Conservation (phyloP, 2,113 vertebrate genomes). For the Ceyx cyanopectus region DNA sequence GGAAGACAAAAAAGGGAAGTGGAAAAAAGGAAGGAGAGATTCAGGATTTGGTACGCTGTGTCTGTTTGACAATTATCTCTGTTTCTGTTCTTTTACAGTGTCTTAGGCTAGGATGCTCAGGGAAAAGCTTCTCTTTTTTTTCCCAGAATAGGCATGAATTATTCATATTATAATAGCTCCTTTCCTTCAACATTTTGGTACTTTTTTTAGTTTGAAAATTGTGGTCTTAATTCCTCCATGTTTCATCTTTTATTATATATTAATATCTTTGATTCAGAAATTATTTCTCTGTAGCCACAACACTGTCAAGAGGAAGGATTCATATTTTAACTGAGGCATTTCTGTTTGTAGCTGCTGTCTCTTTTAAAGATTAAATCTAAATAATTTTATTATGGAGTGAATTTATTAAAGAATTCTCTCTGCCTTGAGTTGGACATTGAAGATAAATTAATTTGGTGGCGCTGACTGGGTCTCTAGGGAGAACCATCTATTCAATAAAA, state of each 20-base stretch:
- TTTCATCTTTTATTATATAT: slow-evolving; percentile 3
- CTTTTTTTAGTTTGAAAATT: neutral
- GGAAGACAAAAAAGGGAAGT: neutral
- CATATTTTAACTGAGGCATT: neutral
- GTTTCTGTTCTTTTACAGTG: neutral
- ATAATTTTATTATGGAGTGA: slow-evolving; percentile 21
- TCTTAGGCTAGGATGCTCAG: neutral
- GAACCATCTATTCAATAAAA: slow-evolving; percentile 25
- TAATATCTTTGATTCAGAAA: neutral
- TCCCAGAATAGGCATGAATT: neutral
- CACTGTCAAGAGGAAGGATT: neutral
- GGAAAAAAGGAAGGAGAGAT: neutral
- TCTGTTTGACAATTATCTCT: neutral
- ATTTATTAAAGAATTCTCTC: slow-evolving; percentile 44
- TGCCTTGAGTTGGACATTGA: neutral
- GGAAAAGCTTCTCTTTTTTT: neutral
- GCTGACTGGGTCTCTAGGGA: neutral
- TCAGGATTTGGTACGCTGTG: neutral
- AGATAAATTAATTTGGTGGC: slow-evolving; percentile 48
- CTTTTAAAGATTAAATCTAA: slow-evolving; percentile 29
- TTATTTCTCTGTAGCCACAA: neutral
- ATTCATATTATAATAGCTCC: slow-evolving; percentile 12
- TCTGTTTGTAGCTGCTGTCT: neutral
- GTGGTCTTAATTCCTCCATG: neutral
- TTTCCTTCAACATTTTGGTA: neutral